These are phyloP conservation scores for Laothoe populi DNA, from an alignment of 2,888 invertebrate species.

Conservation along the genomic window DNA sequence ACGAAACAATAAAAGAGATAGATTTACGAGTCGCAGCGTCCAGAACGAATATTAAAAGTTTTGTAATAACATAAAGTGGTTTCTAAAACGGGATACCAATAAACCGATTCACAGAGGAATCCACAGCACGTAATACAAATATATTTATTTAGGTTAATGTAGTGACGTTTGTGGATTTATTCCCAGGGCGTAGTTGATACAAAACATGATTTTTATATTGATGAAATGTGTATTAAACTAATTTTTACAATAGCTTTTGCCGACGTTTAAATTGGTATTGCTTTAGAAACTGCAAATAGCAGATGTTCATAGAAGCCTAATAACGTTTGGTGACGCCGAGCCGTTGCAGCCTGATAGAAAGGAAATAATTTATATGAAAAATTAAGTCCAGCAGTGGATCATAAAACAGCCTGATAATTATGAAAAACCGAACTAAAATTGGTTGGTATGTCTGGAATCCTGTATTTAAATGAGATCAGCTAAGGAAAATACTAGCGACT, in stretches of 20 bases:
- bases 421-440: too few relatives aligned
- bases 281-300: too few relatives aligned
- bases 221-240: not conserved
- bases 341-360: too few relatives aligned
- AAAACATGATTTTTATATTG: not conserved
- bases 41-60: constrained; percentile 36
- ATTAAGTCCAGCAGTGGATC: too few relatives aligned
- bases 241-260: too few relatives aligned
- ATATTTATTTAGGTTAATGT: constrained; percentile 62
- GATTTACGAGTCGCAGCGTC: constrained; percentile 30
- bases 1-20: constrained; percentile 32
- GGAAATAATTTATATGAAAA: too few relatives aligned
- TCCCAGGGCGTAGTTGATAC: constrained; percentile 15
- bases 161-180: constrained; percentile 34
- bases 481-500: too few relatives aligned
- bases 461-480: not conserved
- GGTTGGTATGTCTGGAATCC: too few relatives aligned
- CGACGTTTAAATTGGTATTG: too few relatives aligned
- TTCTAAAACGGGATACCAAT: constrained; percentile 37
- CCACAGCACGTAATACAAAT: constrained; percentile 29
- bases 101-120: constrained; percentile 34
- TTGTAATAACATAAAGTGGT: constrained; percentile 37
- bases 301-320: too few relatives aligned
- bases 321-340: too few relatives aligned
- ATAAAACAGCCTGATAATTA: too few relatives aligned